Base-by-base conservation (phyloP, 92 coral and sea anemone species). In the Virgularia gustaviana region DNA sequence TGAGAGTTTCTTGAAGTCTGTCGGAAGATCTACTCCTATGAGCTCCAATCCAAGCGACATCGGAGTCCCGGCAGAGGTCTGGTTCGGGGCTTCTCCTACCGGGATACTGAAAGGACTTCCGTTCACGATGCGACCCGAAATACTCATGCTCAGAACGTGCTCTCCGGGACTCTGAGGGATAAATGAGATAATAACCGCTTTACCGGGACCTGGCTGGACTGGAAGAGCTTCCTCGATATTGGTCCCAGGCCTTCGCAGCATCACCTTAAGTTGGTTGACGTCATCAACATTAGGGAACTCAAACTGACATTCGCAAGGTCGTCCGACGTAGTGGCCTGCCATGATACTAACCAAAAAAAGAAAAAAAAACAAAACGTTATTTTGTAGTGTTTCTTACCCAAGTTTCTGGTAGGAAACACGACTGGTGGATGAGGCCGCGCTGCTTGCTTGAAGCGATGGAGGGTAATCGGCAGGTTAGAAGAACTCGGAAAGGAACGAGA, bases 31-130 rank as follows among this genome's bases (percentile, higher is more conserved):
- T 37, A 94, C 78, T 51, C 99, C 99, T 41, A 95, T 90, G 38
- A 94, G 85, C 43, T 89, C 99, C 30, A 94, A 91, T 1, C 91
- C 99, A 24, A 94, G 88, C 36, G 96, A 91, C 53, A 96, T 81
- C 20, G 99, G 99, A 28, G 88, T 85, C 6, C 99, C 99, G 25
- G 90, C 89, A 22, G 96, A 76, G 9, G 75, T 68, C 4, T 36
- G 29, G 65, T 83, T 83, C 63, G 80, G 87, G 39, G 82, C 82
- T 70, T 90, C 84, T 30, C 61, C 82, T 11, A 94, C 99, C 86
- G 86, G 90, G 81, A 94, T 89, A 47, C 85, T 70, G 86, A 86
- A 89, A 49, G 99, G 99, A 76, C 99, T 94, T 33, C 88, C 90
- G 43, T 72, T 57, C 52, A 94, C 87, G 63, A 89, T 96, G 39